A percentile compares a stretch with the other conserved stretches of the same genome.
Conservation (phyloP, 1,140 invertebrate genomes). For the Frieseomelitta varia region DNA sequence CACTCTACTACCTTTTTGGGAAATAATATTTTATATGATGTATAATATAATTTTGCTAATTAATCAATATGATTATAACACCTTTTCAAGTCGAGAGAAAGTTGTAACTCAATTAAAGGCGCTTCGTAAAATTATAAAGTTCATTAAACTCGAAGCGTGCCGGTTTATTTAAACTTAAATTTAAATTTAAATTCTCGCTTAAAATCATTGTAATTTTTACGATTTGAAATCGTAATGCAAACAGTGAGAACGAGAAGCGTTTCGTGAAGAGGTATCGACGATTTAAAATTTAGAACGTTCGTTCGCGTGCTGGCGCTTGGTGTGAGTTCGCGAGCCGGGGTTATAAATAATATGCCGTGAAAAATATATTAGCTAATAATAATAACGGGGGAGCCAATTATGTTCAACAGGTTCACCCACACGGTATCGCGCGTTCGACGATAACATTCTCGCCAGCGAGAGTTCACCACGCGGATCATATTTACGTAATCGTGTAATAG, state of each 20-base stretch:
- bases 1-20: too few relatives aligned
- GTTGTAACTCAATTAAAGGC: too few relatives aligned
- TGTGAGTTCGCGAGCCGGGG: slow-evolving; percentile 4
- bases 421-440: slow-evolving; percentile 29
- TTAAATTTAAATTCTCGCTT: too few relatives aligned
- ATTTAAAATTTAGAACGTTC: background rate
- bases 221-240: background rate
- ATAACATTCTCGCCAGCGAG: slow-evolving; percentile 34
- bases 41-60: too few relatives aligned
- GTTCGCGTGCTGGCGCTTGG: background rate
- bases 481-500: slow-evolving; percentile 41
- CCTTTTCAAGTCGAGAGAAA: too few relatives aligned
- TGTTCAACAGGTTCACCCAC: slow-evolving; percentile 53
- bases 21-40: too few relatives aligned
- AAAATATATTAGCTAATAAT: slow-evolving; percentile 54
- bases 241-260: slow-evolving; percentile 3
- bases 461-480: slow-evolving; percentile 27
- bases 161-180: too few relatives aligned
- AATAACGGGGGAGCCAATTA: slow-evolving; percentile 51
- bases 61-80: too few relatives aligned
- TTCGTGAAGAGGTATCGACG: background rate
- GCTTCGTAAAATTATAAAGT: too few relatives aligned
- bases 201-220: too few relatives aligned
- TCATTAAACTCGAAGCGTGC: too few relatives aligned
- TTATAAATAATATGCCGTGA: slow-evolving; percentile 40